Base-by-base conservation (phyloP, 2,797 vertebrate genomes). In the Girardinus metallicus region DNA sequence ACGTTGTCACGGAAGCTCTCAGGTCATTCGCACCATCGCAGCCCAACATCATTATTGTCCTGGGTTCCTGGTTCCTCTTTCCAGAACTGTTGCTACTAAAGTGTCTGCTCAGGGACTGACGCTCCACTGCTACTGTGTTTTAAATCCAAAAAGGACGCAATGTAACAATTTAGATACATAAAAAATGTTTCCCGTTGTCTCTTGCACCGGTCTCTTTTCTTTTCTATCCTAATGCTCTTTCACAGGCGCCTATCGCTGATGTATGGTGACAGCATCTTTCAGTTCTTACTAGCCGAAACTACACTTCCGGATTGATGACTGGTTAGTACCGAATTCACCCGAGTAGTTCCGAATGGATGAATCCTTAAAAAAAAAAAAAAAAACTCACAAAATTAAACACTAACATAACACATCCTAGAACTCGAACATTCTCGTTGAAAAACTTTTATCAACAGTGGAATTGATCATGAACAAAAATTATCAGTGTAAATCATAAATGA, bases 291-390 rank as follows among this genome's bases (percentile, higher is more conserved):
- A 70, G 64, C 68, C 68, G 64, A 79, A 79, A 88, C 83, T 76
- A 74, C 87, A 93, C 93, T 95, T 96, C 94, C 94, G 93, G 92
- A 86, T 91, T 90, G 88, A 83, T 89, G 80, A 85, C 71, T 79
- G 82, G 55, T 74, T 76, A 75, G 8, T 10, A 39, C 46, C 75
- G 79, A 83, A 46, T 49, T 36, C 51, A 77, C 5, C 74, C 72
- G 51, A 88, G 1, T 31, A 2, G 10, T 79, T 23, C 15, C 70
- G 43, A 31, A 18, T 31, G 34, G 18, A 60, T 16, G n/a, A 29
- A 60, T 16, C n/a, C 29, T 60, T 13, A 31, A 15, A 60, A 26
- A 29, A 13, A 13, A 12, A 0, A 21, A 51, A 8, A 21, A 51
- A 51, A 51, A 23, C 5, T 18, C 49, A 21, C 47, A 9, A 51